Base-by-base conservation (phyloP, 2,113 vertebrate genomes). In the Hippocampus comes region DNA sequence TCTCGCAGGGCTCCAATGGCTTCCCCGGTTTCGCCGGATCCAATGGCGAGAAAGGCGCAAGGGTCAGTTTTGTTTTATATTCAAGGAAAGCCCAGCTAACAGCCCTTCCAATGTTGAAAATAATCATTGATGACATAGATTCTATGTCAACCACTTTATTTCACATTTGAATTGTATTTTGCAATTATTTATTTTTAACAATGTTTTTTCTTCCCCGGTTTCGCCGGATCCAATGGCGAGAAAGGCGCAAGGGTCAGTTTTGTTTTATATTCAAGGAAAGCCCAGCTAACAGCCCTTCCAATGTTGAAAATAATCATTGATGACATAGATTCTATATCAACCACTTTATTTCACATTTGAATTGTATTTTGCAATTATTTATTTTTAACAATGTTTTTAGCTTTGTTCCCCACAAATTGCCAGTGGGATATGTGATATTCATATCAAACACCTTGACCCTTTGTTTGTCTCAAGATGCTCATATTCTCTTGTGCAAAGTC, bases 1-100 rank as follows among this genome's bases (percentile, higher is more conserved):
- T 69, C 71, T 66, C 51, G 51, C 72, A 93, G 92, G 92, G 92
- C 57, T 93, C 92, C 77, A 90, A 80, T 7, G 92, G 92, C 51
- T 93, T 93, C 75, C 4, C 20, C 0, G 92, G 92, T 72, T 91
- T 92, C 78, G 51, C 89, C 1, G 92, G 92, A 60, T 80, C 91
- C 1, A 92, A 90, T 0, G 92, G 92, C 78, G 92, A 93, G 78
- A 93, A 93, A 65, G 92, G 92, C 68, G 75, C 73, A 68, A 87
- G 92, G 84, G 92, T 93, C 75, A 85, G 89, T 10, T 27, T 7
- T 61, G 59, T 61, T 61, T 60, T 17, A 34, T 60, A 8, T 25
- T 57, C 5, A 2, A 18, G 14, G 4, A 23, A 27, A 57, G n/a
- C 11, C 25, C 23, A 15, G 57, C 5, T 18, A 9, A 60, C 2